Evolutionary conservation across 2,113 vertebrate species (phyloP), one percentile per base, ranked within the genome.

Genomic region (Oncorhynchus masou): DNA sequence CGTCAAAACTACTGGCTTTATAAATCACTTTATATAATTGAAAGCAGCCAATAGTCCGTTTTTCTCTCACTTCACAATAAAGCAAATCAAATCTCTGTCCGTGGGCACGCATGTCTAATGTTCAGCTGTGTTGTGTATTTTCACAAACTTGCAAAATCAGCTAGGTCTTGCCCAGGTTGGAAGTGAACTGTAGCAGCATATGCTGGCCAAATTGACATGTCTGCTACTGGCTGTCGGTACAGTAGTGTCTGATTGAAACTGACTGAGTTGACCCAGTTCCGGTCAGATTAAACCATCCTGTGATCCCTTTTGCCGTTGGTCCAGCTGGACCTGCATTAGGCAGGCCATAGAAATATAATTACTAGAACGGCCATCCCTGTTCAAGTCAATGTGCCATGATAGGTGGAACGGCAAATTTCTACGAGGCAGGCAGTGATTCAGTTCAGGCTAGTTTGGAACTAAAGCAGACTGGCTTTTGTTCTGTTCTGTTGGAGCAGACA

Each of bases 251-350:
- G 75, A 88, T 84, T 88, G 85, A 89, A 87, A 90, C 74, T 81
- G 81, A 84, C 84, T 90, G 83, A 59, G 49, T 83, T 91, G 86
- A 91, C 88, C 84, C 91, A 84, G 86, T 89, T 92, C 82, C 81
- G 49, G 71, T 81, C 16, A 88, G 88, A 93, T 92, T 88, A 91
- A 88, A 80, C 83, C 86, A 83, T 79, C 82, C 82, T 78, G 78
- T 87, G 81, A 90, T 82, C 84, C 49, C 34, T 16, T 81, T 84
- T 86, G 86, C 81, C 78, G 77, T 65, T 76, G 76, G 85, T 22
- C 86, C 88, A 77, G 86, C 79, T 0, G 19, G 8, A 83, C 81
- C 0, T 5, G 71, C 82, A 83, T 89, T 76, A 84, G 81, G 87
- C 76, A 29, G 77, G 51, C 51, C 5, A 54, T 54, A 54, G 51